Base-by-base conservation (phyloP, 2,797 vertebrate species). In the Semaprochilodus insignis region DNA sequence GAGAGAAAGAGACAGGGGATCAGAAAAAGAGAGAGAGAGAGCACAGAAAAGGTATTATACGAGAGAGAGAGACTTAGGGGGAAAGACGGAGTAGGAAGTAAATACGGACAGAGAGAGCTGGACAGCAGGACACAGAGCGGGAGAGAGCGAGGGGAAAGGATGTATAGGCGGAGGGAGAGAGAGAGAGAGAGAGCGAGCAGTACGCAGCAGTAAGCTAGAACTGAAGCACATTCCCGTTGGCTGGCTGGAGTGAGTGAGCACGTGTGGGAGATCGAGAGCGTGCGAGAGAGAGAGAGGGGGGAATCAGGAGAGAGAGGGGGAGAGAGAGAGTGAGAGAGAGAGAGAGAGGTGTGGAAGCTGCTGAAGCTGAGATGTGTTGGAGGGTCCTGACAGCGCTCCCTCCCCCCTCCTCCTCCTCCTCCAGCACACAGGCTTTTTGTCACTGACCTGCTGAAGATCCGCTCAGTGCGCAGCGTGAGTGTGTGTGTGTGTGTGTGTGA, bases 351-450 rank as follows among this genome's bases (percentile, higher is more conserved):
- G 76, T 63, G 82, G 77, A 79, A 85, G 85, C 77, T 87, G 85
- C 87, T 84, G 87, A 81, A 83, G 86, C 90, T 86, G 88, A 78
- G 84, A 80, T 78, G 83, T 21, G 78, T 83, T 84, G 81, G 82
- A 88, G 74, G 77, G 86, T 91, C 87, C 84, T 86, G 85, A 90
- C 86, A 76, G 75, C 67, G 75, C 85, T 86, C 82, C 72, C 78
- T 80, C 66, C 75, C 54, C 74, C 51, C 31, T 31, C 31, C 31
- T 31, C 31, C 31, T 31, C 59, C 87, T 86, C 71, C 85, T 80
- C 80, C 85, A 27, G 83, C 80, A 78, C 66, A 25, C 77, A 66
- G 67, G 65, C 84, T 85, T 87, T 86, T 88, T 85, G 83, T 78
- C 85, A 79, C 80, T 85, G 85, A 80, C 86, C 83, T 77, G 81